Conservation (phyloP, 2,888 invertebrate species). For the Scaptomyza reducta region DNA sequence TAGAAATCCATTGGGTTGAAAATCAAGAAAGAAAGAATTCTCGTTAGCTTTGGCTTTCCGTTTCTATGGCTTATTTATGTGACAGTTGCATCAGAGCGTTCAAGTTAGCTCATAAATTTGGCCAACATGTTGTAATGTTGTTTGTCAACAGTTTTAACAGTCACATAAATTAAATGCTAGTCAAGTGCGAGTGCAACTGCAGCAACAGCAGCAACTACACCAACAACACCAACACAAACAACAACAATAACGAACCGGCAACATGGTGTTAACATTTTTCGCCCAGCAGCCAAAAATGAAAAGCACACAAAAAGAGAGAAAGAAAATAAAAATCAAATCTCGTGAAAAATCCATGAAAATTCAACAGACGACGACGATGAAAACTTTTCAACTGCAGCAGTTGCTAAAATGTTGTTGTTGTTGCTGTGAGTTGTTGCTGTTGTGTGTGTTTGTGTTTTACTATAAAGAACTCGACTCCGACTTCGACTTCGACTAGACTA, state of each 20-base stretch:
- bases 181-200: conserved; percentile 71
- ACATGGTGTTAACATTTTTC: conserved; percentile 78
- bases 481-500: not conserved
- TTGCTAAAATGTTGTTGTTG: conserved; percentile 20
- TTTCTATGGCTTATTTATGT: conserved; percentile 62
- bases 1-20: not conserved
- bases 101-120: conserved; percentile 77
- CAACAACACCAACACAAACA: conserved; percentile 34
- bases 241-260: conserved; percentile 41
- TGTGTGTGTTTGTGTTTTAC: conserved; percentile 33
- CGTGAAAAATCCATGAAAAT: conserved; percentile 75
- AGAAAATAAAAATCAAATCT: conserved; percentile 51
- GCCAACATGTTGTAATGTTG: conserved; percentile 77
- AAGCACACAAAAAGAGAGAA: conserved; percentile 30
- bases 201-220: conserved; percentile 34
- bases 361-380: conserved; percentile 54
- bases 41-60: not conserved
- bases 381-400: conserved; percentile 52
- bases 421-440: conserved; percentile 4
- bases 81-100: conserved; percentile 68
- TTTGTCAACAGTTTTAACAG: conserved; percentile 79
- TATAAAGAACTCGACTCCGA: conserved; percentile 70
- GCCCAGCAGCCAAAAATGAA: conserved; percentile 60
- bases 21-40: not conserved
- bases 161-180: conserved; percentile 75